phyloP scores from a whole-genome alignment of 2,888 invertebrate species.

The Empis livida region DNA sequence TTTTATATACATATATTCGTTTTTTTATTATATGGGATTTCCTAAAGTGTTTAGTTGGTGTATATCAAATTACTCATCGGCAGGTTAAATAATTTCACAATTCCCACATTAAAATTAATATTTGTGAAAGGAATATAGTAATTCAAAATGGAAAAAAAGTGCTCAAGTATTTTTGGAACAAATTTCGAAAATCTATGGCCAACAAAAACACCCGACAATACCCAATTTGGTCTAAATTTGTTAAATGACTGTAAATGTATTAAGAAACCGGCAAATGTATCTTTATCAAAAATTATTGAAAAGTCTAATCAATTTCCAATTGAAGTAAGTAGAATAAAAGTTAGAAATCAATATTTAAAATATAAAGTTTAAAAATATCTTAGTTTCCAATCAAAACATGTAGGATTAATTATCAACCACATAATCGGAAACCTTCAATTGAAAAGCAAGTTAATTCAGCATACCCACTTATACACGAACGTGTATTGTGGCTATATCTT shows the following conservation, averaged over 20 bases:
- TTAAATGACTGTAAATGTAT: constrained; percentile 3
- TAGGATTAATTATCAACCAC: constrained; percentile 12
- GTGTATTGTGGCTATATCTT: constrained; percentile 43
- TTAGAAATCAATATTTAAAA: too few species aligned
- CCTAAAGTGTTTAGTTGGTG: too few species aligned
- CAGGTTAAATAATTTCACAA: too few species aligned
- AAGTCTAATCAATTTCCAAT: constrained; percentile 11
- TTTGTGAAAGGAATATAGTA: too few species aligned
- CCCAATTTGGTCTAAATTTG: constrained; percentile 1
- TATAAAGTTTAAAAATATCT: neutral
- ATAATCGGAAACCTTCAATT: constrained; percentile 8
- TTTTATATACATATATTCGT: too few species aligned
- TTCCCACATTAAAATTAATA: too few species aligned
- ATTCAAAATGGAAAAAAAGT: too few species aligned
- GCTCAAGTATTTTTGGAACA: neutral
- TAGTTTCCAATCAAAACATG: constrained; percentile 15
- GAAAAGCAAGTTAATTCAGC: constrained; percentile 34
- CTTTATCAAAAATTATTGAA: constrained; percentile 2
- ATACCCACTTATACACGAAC: constrained; percentile 51
- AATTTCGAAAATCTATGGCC: neutral
- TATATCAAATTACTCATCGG: too few species aligned
- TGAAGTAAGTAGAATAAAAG: constrained; percentile 1
- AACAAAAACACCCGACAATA: neutral
- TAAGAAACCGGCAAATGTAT: neutral
- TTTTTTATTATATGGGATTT: too few species aligned